Evolutionary conservation across 2,797 vertebrate genomes (phyloP), one percentile per base, ranked within the genome.

Genomic region (Micrastur ruficollis): DNA sequence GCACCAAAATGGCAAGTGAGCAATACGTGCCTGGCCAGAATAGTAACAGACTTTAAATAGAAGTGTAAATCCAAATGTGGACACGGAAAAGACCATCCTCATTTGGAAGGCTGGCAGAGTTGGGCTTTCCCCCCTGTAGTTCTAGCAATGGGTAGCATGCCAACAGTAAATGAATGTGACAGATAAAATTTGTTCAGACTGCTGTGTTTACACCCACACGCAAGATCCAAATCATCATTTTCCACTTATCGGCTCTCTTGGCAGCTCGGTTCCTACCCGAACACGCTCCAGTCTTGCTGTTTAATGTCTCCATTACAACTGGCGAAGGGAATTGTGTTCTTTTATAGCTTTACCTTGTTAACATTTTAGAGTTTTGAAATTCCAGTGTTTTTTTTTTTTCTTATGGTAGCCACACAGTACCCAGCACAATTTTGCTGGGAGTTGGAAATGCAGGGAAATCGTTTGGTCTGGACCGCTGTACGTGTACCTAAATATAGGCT

Each of bases 121-220:
- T 0, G 66, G 93, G 84, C 78, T 93, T 84, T 76, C 88, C 89
- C 86, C 89, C 78, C 34, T 44, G 47, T 19, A 36, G 81, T 34
- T 93, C 76, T 46, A 74, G 91, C 79, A 72, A 81, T 4, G 36
- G 42, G 63, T 52, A 71, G 68, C 6, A 32, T 93, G 97, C 97
- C 97, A 96, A 8, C 81, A 44, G 68, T 66, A 85, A 93, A 92
- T 94, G 95, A 92, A 96, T 62, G 93, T 96, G 97, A 96, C 97
- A 96, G 96, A 98, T 94, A 95, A 86, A 89, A 95, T 95, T 95
- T 93, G 97, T 71, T 96, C 95, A 55, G 84, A 82, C 97, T 89
- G 95, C 97, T 97, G 97, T 96, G 97, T 95, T 96, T 94, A 93
- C 96, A 94, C 97, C 97, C 97, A 95, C 95, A 50, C 6, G 31